Evolutionary conservation across 2,888 invertebrate species (phyloP), one percentile per base, ranked within the genome.

Genomic region (Crossocerus cetratus): DNA sequence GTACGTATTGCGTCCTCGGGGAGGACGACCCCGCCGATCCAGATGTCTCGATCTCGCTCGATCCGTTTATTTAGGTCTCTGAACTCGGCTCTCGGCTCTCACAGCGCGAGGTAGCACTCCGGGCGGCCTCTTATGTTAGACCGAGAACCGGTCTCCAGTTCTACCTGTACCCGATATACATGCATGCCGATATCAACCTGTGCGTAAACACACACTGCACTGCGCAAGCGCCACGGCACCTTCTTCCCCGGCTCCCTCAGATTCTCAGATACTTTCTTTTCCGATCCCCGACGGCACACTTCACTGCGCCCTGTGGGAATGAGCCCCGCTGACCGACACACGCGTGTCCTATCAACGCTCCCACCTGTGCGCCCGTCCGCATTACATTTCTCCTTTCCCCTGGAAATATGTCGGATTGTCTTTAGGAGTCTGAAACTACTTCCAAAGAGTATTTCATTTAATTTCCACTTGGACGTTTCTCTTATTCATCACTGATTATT

Each of bases 181-280:
- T 32, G 4, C 4, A 32, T 32, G 68, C 70, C 75, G 72, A 77
- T 75, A 77, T 73, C 74, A 77, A 75, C 74, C 72, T 75, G 77
- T 55, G 63, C 74, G 65, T 69, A 62, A 66, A 72, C 60, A 68
- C 70, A 55, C 72, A 62, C 67, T 57, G 59, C 57, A 14, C 58
- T 32, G 59, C 54, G 65, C 67, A 70, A 62, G 63, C 44, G 65
- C 53, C 16, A 2, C 13, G 20, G 44, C 13, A 43, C 55, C 61
- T 42, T 66, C 65, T 22, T 43, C 62, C 18, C 22, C 5, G 14
- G 49, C 49, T 49, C 49, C 16, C 49, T 49, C 49, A 49, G n/a
- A 49, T 56, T 42, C 56, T 65, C n/a, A 18, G 5, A 49, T 45
- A 53, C 57, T 55, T 62, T 16, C 23, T n/a, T 55, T 62, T 16